A percentile compares a stretch with the other conserved stretches of the same genome.
Conservation (phyloP, 2,113 vertebrate genomes). For the Gallinago paraguaiae region DNA sequence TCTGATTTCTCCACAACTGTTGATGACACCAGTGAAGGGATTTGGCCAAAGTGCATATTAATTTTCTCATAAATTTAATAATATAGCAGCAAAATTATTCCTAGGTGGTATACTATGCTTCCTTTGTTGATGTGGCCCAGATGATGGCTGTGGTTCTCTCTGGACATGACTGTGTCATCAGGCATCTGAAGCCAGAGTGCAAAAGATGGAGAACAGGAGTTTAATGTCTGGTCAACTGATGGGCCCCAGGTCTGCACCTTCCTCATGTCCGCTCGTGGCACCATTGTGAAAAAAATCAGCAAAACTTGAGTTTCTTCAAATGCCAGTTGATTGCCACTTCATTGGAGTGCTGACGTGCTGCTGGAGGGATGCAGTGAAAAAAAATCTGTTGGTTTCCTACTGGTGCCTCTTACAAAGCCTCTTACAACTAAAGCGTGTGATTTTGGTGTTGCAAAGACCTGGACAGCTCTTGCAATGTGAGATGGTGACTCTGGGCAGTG, state of each 20-base stretch:
- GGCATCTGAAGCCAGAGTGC: neutral
- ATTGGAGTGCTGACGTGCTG: neutral
- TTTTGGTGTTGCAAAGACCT: neutral
- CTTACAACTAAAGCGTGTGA: neutral
- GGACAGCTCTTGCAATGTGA: neutral
- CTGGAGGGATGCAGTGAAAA: neutral
- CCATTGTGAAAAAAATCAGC: neutral
- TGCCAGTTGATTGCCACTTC: neutral
- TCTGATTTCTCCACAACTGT: neutral
- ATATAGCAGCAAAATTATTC: neutral
- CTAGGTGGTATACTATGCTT: neutral
- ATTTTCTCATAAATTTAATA: neutral
- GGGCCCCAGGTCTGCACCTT: neutral
- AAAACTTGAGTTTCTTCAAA: neutral
- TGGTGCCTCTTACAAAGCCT: neutral
- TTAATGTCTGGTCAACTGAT: neutral
- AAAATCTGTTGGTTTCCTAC: neutral
- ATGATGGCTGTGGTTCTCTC: neutral
- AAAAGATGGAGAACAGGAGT: neutral
- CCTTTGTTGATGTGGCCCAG: neutral
- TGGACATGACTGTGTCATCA: neutral
- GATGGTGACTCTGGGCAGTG: neutral
- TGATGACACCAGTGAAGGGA: neutral
- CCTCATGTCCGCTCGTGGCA: accelerated
- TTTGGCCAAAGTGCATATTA: neutral